Evolutionary conservation across 2,888 invertebrate species (phyloP).

Genomic region (Meliscaeva auricollis): DNA sequence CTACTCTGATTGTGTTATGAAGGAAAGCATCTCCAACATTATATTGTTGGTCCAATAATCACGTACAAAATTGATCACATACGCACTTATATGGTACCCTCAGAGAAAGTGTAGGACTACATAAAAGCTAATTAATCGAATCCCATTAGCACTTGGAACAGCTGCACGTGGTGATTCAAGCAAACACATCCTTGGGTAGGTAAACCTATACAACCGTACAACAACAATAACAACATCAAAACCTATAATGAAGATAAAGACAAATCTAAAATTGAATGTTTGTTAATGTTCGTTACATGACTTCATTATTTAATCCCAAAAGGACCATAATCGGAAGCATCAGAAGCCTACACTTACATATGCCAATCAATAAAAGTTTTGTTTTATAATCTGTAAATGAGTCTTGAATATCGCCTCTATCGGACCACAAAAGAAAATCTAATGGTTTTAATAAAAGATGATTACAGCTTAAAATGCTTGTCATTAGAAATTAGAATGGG

Average conservation of each 20-base stretch:
- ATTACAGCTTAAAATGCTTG: no score
- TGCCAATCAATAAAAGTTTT: slow-evolving; percentile 59
- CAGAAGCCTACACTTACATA: not conserved
- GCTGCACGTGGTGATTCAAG: slow-evolving; percentile 53
- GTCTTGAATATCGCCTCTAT: slow-evolving; percentile 26
- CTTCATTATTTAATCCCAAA: slow-evolving; percentile 52
- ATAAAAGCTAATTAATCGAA: slow-evolving; percentile 74
- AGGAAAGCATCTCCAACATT: slow-evolving; percentile 13
- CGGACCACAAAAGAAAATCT: not conserved
- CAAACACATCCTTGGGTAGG: slow-evolving; percentile 5
- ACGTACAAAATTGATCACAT: slow-evolving; percentile 72
- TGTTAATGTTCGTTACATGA: slow-evolving; percentile 70
- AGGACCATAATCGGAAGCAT: slow-evolving; percentile 3
- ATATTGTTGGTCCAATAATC: slow-evolving; percentile 42
- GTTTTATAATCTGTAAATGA: slow-evolving; percentile 63
- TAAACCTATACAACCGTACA: not conserved
- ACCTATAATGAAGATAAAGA: slow-evolving; percentile 19
- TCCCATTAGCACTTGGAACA: slow-evolving; percentile 73
- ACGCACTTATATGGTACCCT: slow-evolving; percentile 16
- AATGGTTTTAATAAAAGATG: slow-evolving; percentile 1
- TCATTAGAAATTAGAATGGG: no score
- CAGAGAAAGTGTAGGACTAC: slow-evolving; percentile 30
- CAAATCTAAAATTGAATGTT: slow-evolving; percentile 69
- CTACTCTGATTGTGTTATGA: not conserved
- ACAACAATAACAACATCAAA: slow-evolving; percentile 18